Evolutionary conservation across 37 sponge, comb jelly and placozoan species (phyloP), one percentile per base, ranked within the genome.

Genomic region (Aphrocallistes beatrix): DNA sequence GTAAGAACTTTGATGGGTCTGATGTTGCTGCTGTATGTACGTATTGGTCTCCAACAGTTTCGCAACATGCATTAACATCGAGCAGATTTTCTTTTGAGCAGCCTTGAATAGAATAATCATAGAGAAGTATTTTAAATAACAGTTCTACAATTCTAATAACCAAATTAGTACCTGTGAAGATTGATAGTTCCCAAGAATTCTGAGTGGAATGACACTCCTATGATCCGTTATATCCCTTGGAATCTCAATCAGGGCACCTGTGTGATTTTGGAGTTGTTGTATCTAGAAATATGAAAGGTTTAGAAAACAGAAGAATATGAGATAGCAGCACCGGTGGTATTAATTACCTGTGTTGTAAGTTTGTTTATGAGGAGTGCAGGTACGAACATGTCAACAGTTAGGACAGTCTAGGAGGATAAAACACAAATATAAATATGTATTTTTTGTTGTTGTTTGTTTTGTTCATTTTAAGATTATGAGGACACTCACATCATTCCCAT

Each of bases 161-260:
- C 8, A 42, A 42, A 13, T 28, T 25, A 19, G n/a, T 60, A 60
- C 75, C 75, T 60, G 75, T 25, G 75, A 60, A 32, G 75, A 60
- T 60, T 60, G 75, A 13, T 60, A 60, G 21, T 60, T 60, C 32
- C 75, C 75, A 60, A 60, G 75, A 30, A 60, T 60, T 60, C 75
- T 60, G 6, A 60, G 75, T 60, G 75, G 34, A 8, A 60, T 30
- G 34, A 60, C 75, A 13, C 34, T 60, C 8, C 75, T 3, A 3
- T 60, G 75, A 30, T 60, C 75, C 10, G 75, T 3, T 3, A 60
- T 60, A 28, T 60, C 75, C n/a, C 75, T 60, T 32, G 75, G 75
- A 60, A 60, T 13, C 21, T 60, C 75, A 13, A 60, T 60, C 28
- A 60, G 75, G n/a, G 75, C 75, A 60, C 75, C 75, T 19, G 75